Conservation (phyloP, 1,140 invertebrate species). For the Drosophila simulans region DNA sequence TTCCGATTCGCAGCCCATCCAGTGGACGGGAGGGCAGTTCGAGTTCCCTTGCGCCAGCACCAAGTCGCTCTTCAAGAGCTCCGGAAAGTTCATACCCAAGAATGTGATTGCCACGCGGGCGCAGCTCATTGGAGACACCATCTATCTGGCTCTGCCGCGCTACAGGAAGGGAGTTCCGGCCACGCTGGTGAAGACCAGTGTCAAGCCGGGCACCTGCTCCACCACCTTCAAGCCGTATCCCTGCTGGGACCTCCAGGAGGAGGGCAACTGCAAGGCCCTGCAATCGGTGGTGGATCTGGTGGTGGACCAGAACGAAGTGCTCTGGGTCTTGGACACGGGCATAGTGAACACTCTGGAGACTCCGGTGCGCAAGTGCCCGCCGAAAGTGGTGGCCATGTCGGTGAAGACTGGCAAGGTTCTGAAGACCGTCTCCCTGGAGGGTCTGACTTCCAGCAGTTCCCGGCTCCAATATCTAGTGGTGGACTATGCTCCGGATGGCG, state of each 20-base stretch:
- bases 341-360: conserved; percentile 86
- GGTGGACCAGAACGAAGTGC: conserved; percentile 85
- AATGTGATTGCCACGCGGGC: conserved; percentile 87
- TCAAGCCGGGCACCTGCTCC: conserved; percentile 84
- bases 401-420: conserved; percentile 86
- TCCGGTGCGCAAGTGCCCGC: conserved; percentile 85
- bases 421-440: conserved; percentile 86
- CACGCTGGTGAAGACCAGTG: conserved; percentile 85
- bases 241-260: conserved; percentile 87
- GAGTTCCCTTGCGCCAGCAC: conserved; percentile 86
- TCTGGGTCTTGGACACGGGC: conserved; percentile 88
- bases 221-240: conserved; percentile 86
- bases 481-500: conserved; percentile 86
- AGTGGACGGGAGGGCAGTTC: conserved; percentile 85
- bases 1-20: conserved; percentile 67
- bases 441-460: conserved; percentile 85
- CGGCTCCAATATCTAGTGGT: conserved; percentile 87
- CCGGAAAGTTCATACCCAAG: conserved; percentile 86
- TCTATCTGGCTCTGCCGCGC: conserved; percentile 86
- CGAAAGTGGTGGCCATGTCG: conserved; percentile 87
- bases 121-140: conserved; percentile 86
- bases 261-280: conserved; percentile 86
- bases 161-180: conserved; percentile 86
- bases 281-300: conserved; percentile 87
- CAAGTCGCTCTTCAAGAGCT: conserved; percentile 85